These are phyloP conservation scores for Chitala chitala DNA, from an alignment of 2,113 vertebrate genomes.

Conservation along the genomic window DNA sequence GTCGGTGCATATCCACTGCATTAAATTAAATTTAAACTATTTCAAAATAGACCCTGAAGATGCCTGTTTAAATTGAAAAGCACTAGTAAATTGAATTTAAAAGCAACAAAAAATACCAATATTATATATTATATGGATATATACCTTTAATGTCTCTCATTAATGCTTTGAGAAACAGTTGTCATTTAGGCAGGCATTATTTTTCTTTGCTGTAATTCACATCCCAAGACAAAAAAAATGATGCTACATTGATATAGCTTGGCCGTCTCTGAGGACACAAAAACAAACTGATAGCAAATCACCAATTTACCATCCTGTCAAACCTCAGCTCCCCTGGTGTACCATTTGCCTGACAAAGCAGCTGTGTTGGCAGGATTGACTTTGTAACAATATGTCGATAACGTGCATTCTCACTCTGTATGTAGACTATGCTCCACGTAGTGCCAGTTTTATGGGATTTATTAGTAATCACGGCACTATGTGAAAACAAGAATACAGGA, in stretches of 20 bases:
- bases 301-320: background rate
- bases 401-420: background rate
- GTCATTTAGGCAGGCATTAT: background rate
- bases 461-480: background rate
- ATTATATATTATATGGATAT: too few species aligned
- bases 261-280: background rate
- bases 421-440: too few species aligned
- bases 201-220: background rate
- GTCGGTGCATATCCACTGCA: background rate
- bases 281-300: background rate
- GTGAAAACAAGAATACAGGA: background rate
- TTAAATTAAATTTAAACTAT: background rate
- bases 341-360: background rate
- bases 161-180: too few species aligned
- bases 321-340: background rate
- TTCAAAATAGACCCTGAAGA: background rate
- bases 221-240: background rate
- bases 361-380: background rate
- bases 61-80: background rate
- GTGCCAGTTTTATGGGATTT: background rate
- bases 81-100: too few species aligned
- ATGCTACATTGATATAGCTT: background rate
- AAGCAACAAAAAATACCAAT: background rate
- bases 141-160: too few species aligned
- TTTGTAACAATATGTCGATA: background rate